A percentile compares a stretch with the other conserved stretches of the same genome.
Conservation (phyloP, 2,113 vertebrate genomes). For the Morone saxatilis region DNA sequence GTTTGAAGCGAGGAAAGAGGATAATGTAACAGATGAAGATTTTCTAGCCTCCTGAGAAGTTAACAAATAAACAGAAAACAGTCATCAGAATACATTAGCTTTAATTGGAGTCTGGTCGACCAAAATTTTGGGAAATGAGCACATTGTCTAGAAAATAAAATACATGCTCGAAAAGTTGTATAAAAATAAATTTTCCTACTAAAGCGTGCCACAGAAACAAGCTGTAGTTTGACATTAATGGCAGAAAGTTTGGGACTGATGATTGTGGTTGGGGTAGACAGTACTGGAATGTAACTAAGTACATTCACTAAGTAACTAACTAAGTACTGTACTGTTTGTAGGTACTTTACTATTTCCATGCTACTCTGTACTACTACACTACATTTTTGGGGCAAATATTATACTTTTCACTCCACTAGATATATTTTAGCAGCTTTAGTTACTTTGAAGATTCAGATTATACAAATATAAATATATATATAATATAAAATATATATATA, state of each 20-base stretch:
- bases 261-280: background rate
- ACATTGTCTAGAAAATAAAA: slow-evolving; percentile 23
- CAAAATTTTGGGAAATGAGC: slow-evolving; percentile 14
- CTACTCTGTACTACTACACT: background rate
- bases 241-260: background rate
- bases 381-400: background rate
- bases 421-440: background rate
- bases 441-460: background rate
- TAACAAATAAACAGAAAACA: slow-evolving; percentile 54
- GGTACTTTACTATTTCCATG: too few species aligned
- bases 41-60: slow-evolving; percentile 33
- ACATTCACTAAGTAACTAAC: background rate
- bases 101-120: slow-evolving; percentile 42
- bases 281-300: background rate
- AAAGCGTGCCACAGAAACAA: background rate
- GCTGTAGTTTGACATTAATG: background rate
- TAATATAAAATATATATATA: too few species aligned
- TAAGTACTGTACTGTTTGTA: too few species aligned
- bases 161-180: background rate
- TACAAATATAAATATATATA: too few species aligned
- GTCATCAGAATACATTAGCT: slow-evolving; percentile 44
- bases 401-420: background rate
- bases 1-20: slow-evolving; percentile 6
- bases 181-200: background rate
- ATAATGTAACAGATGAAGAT: slow-evolving; percentile 31